Evolutionary conservation across 2,888 invertebrate species (phyloP).

Genomic region (Malthinus flaveolus): DNA sequence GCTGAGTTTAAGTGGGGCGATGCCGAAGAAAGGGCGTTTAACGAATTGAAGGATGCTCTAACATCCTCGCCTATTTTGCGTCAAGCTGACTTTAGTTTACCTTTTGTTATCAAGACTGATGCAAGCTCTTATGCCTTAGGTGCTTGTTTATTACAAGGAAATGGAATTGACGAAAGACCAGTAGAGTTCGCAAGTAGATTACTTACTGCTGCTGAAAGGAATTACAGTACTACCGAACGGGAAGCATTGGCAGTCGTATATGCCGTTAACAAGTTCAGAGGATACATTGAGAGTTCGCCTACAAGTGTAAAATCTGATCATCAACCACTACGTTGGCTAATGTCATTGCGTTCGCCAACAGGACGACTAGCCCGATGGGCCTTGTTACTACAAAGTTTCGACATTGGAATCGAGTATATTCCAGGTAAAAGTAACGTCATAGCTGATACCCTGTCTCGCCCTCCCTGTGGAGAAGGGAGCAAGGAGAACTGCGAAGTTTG

Average conservation of each 20-base stretch:
- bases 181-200: conserved; percentile 39
- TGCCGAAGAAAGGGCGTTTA: background rate
- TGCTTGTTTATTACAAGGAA: conserved; percentile 32
- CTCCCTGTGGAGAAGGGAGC: conserved; percentile 38
- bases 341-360: conserved; percentile 46
- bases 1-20: background rate
- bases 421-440: too few species aligned
- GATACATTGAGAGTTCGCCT: conserved; percentile 45
- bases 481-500: conserved; percentile 34
- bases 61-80: background rate
- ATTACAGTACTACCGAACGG: conserved; percentile 45
- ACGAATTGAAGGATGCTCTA: background rate
- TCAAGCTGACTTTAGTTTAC: conserved; percentile 26
- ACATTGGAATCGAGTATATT: conserved; percentile 45
- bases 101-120: conserved; percentile 35
- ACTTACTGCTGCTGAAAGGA: conserved; percentile 33
- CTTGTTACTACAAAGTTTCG: conserved; percentile 45
- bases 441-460: conserved; percentile 1
- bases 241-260: conserved; percentile 38
- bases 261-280: conserved; percentile 47
- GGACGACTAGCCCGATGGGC: conserved; percentile 53
- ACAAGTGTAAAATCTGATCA: conserved; percentile 51
- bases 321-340: conserved; percentile 52
- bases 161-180: conserved; percentile 29
- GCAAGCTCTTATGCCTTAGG: conserved; percentile 35